Evolutionary conservation across 92 coral and sea anemone species (phyloP).

Genomic region (Paragorgia papillata): DNA sequence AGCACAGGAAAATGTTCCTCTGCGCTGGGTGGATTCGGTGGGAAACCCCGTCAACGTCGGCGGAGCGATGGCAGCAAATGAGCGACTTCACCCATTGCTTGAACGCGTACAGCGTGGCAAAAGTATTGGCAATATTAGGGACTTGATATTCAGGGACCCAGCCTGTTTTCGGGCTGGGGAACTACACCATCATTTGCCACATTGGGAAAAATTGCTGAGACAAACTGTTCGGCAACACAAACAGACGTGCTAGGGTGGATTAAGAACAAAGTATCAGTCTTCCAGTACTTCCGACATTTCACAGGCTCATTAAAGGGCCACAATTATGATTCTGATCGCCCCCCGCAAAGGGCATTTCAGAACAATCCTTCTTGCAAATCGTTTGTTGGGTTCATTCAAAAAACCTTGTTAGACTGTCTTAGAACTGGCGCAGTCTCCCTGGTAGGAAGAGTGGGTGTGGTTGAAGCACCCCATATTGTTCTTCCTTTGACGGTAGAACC

Average conservation of each 20-base stretch:
- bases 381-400: slow-evolving; percentile 43
- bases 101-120: no score
- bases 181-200: slow-evolving; percentile 27
- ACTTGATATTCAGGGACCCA: no score
- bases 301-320: slow-evolving; percentile 34
- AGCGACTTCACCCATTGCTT: no score
- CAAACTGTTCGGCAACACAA: background rate
- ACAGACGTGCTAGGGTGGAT: slow-evolving; percentile 38
- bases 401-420: slow-evolving; percentile 36
- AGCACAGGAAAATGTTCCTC: no score
- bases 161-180: no score
- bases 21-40: no score
- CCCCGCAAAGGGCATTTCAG: slow-evolving; percentile 30
- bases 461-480: slow-evolving; percentile 45
- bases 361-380: slow-evolving; percentile 47
- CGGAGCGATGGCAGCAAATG: no score
- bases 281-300: slow-evolving; percentile 35
- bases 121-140: no score
- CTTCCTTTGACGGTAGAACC: slow-evolving; percentile 53
- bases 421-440: slow-evolving; percentile 49
- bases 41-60: no score
- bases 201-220: slow-evolving; percentile 26
- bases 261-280: slow-evolving; percentile 34
- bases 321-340: slow-evolving; percentile 39
- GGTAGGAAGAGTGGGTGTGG: slow-evolving; percentile 42